phyloP scores from a whole-genome alignment of 2,888 invertebrate genomes.

The Adelognathus sp. region DNA sequence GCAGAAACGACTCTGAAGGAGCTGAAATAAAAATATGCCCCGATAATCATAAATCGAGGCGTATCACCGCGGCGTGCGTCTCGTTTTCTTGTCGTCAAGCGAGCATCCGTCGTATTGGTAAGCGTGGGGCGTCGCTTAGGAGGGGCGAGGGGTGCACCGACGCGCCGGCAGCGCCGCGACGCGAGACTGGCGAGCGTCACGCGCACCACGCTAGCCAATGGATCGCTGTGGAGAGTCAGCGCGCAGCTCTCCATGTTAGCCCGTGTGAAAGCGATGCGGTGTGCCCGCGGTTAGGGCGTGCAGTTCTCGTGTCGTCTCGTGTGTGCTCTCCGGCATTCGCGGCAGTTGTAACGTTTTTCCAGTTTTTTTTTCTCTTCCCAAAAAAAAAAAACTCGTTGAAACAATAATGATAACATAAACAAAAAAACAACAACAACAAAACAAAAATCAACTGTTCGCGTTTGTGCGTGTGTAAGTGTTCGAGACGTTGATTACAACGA shows the following conservation, averaged over 20 bases:
- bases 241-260: slow-evolving; percentile 79
- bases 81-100: slow-evolving; percentile 65
- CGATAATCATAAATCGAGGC: background rate
- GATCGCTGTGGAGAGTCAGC: slow-evolving; percentile 77
- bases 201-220: slow-evolving; percentile 69
- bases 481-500: no score
- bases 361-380: background rate
- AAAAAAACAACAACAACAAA: no score
- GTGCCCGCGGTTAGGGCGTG: slow-evolving; percentile 79
- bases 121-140: slow-evolving; percentile 24
- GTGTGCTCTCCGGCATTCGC: slow-evolving; percentile 67
- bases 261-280: slow-evolving; percentile 80
- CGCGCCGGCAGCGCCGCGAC: slow-evolving; percentile 63
- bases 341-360: slow-evolving; percentile 59
- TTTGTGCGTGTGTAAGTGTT: no score
- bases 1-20: background rate
- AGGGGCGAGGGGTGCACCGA: no score
- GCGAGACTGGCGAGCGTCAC: slow-evolving; percentile 65
- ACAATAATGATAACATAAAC: no score
- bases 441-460: no score
- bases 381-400: no score
- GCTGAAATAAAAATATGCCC: background rate
- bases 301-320: slow-evolving; percentile 75
- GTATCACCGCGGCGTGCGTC: slow-evolving; percentile 30
- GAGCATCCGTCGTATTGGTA: slow-evolving; percentile 48